A percentile compares a stretch with the other conserved stretches of the same genome.
Evolutionary conservation across 2,888 invertebrate genomes (phyloP).

Genomic region (Harpalus rubripes): DNA sequence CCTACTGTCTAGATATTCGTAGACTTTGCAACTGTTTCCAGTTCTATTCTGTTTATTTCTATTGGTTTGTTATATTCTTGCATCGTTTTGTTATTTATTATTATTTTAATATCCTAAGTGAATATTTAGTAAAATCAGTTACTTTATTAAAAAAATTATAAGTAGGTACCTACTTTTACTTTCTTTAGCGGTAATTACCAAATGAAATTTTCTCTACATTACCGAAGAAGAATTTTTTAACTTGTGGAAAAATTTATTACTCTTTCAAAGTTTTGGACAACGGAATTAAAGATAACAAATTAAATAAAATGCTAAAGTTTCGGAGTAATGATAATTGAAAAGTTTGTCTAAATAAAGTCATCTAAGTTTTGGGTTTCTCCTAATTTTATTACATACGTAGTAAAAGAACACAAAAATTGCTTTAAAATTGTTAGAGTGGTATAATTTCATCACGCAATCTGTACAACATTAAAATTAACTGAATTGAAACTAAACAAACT

Average conservation of each 20-base stretch:
- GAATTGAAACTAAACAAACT: not conserved
- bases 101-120: no score
- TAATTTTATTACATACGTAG: not conserved
- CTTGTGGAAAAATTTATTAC: conserved; percentile 14
- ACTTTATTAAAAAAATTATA: no score
- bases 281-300: conserved; percentile 43
- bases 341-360: conserved; percentile 25
- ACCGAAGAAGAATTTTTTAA: not conserved
- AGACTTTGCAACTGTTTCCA: no score
- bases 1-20: no score
- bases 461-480: not conserved
- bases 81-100: no score
- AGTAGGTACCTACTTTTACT: not conserved
- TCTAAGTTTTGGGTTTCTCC: not conserved
- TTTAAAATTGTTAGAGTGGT: not conserved
- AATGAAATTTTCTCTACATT: not conserved
- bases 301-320: conserved; percentile 26
- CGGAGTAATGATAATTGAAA: conserved; percentile 21
- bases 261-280: not conserved
- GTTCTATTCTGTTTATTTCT: no score
- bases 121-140: no score
- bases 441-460: not conserved
- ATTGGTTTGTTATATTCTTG: no score
- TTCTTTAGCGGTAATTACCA: not conserved
- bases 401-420: not conserved